Base-by-base conservation (phyloP, 1,140 invertebrate species). In the Trinorchestia longiramus region DNA sequence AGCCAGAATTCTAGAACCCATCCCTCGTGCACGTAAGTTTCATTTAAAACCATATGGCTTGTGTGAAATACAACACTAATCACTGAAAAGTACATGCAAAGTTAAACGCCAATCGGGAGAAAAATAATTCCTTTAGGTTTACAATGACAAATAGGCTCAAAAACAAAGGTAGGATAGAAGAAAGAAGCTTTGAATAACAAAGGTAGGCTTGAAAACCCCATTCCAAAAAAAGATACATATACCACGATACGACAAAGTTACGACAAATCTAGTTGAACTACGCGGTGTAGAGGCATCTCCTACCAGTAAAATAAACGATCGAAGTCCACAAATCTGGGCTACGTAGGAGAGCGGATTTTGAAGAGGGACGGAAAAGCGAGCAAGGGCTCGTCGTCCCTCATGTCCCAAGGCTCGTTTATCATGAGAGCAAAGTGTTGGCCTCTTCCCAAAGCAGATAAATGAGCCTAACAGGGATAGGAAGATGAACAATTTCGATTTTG, bases 401-500 rank as follows among this genome's bases (percentile, higher is more conserved):
- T 94, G 92, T 94, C 92, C 92, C 92, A 94, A 44, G 8, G 92
- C 92, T 94, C 92, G 92, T 94, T 94, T 94, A 94, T 94, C 92
- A 94, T 94, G 44, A 94, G 92, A 94, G 92, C 92, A 94, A 94
- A 94, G 92, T 94, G 92, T 94, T 94, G 92, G 92, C 92, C 92
- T 94, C 92, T 43, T 94, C 92, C 92, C 43, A 45, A 94, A 94
- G 92, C 92, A 94, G 92, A 94, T 94, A 94, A 94, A 94, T 94
- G 92, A 94, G 92, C 92, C 92, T 94, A 94, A 94, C 41, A 42
- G 92, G 92, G 92, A 94, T 94, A 47, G 92, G 43, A 94, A 94
- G 92, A 94, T 47, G 92, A 94, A 94, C 92, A 94, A 94, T 94
- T 94, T 94, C 92, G 92, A 94, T 94, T 94, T 94, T 94, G 92